phyloP scores from a whole-genome alignment of 2,888 invertebrate species.

The Callosobruchus maculatus region DNA sequence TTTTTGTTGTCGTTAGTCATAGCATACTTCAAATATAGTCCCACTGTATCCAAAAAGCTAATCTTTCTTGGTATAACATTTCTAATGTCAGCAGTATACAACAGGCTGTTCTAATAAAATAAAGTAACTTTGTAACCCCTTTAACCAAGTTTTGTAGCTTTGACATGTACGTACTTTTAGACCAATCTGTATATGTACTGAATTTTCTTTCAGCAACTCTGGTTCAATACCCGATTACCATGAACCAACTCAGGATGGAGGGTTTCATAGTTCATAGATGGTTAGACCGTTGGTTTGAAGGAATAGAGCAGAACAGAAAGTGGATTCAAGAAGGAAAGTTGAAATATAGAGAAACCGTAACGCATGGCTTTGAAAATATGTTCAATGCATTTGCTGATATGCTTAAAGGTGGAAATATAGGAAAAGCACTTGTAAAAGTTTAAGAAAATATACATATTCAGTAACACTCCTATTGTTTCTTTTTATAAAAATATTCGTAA shows the following conservation, averaged over 20 bases:
- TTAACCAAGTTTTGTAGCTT: no score
- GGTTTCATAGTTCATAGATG: slow-evolving; percentile 34
- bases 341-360: slow-evolving; percentile 66
- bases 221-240: slow-evolving; percentile 24
- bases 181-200: no score
- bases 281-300: slow-evolving; percentile 58
- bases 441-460: slow-evolving; percentile 9
- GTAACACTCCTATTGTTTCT: background rate
- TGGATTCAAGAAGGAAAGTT: slow-evolving; percentile 69
- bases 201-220: slow-evolving; percentile 23
- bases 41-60: no score
- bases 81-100: no score
- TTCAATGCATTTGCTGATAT: slow-evolving; percentile 34
- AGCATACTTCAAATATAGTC: no score
- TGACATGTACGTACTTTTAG: no score
- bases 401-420: slow-evolving; percentile 33
- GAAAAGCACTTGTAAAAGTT: slow-evolving; percentile 37
- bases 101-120: no score
- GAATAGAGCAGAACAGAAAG: slow-evolving; percentile 58
- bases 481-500: no score
- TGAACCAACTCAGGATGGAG: slow-evolving; percentile 34
- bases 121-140: no score
- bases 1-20: no score
- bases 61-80: no score
- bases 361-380: slow-evolving; percentile 57